Percentiles rank a stretch among this genome's conserved stretches.
Conservation (phyloP, 2,797 vertebrate genomes). For the Pangasius macronema region DNA sequence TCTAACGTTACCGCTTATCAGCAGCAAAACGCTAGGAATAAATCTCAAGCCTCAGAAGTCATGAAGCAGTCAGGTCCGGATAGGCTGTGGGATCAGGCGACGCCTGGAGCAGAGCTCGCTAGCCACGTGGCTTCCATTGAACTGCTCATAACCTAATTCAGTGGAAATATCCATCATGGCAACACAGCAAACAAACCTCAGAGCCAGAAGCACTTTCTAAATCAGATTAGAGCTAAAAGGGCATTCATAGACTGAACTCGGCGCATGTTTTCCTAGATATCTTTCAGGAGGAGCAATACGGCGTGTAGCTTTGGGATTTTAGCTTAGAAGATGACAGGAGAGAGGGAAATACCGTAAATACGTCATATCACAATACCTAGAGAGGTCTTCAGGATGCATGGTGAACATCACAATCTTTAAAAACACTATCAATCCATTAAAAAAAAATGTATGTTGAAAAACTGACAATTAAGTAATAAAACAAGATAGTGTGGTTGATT, state of each 20-base stretch:
- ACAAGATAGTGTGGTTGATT: not conserved
- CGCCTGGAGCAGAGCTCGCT: constrained; percentile 11
- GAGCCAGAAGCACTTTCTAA: not conserved
- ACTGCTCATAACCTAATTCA: not conserved
- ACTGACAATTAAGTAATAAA: not conserved
- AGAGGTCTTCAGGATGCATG: not conserved
- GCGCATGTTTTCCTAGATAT: not conserved
- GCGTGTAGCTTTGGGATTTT: not conserved
- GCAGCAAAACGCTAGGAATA: constrained; percentile 10
- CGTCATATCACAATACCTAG: not conserved
- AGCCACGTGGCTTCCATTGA: constrained; percentile 6
- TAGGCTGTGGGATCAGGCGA: constrained; percentile 17
- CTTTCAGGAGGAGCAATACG: not conserved
- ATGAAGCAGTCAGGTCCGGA: constrained; percentile 34
- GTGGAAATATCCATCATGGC: constrained; percentile 25
- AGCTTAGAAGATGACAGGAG: no score
- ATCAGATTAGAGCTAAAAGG: not conserved
- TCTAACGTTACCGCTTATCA: constrained; percentile 37
- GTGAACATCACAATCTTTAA: not conserved
- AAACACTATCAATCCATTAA: not conserved
- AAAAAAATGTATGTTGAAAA: not conserved
- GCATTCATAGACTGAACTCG: not conserved
- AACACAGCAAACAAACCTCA: constrained; percentile 1
- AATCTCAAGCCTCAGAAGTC: not conserved
- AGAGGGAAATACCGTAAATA: not conserved